Conservation (phyloP, 2,888 invertebrate species). For the Lagria hirta region DNA sequence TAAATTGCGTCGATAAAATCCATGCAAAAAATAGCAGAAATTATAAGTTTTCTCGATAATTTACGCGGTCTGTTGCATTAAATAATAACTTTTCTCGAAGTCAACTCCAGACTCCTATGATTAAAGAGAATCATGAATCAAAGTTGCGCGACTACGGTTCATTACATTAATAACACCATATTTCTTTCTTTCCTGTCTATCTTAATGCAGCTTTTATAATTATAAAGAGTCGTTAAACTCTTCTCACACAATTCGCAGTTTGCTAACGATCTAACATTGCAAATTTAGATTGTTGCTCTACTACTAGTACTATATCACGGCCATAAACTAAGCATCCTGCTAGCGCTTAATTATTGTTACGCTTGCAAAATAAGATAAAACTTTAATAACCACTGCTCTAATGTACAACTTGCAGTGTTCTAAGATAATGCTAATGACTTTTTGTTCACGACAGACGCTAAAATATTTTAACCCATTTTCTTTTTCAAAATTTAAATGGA, state of each 20-base stretch:
- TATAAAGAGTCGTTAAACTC: constrained; percentile 14
- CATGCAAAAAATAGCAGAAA: too few species aligned
- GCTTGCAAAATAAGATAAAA: too few species aligned
- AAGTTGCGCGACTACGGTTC: constrained; percentile 32
- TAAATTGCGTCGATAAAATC: too few species aligned
- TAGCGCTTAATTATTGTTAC: too few species aligned
- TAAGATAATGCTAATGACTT: too few species aligned
- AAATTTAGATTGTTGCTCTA: too few species aligned
- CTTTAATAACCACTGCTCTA: too few species aligned
- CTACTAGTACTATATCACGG: too few species aligned
- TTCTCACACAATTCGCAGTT: constrained; percentile 6
- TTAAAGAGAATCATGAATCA: constrained; percentile 36
- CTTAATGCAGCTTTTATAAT: constrained; percentile 12
- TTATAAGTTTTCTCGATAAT: constrained; percentile 18
- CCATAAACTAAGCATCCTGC: too few species aligned
- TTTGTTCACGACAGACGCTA: too few species aligned
- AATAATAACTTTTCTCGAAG: constrained; percentile 32
- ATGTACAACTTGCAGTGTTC: not conserved
- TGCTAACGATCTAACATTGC: constrained; percentile 8
- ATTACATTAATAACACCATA: constrained; percentile 38
- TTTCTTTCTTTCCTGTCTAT: constrained; percentile 27
- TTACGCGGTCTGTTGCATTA: constrained; percentile 26
- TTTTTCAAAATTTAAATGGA: too few species aligned
- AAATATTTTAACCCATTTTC: too few species aligned
- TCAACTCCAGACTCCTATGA: constrained; percentile 34